phyloP scores from a whole-genome alignment of 2,888 invertebrate species.

The Empis livida region DNA sequence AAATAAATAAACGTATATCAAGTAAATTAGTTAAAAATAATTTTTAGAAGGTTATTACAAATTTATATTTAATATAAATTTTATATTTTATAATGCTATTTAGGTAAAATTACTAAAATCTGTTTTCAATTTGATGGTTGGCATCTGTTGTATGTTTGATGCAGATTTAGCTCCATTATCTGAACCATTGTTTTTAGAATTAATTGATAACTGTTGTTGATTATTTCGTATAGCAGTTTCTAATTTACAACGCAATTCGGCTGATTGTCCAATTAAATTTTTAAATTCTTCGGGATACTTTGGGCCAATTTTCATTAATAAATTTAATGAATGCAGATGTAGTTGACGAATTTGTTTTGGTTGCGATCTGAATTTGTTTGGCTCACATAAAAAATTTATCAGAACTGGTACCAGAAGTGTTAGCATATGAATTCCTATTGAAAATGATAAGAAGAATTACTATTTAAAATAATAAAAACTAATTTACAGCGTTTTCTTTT shows the following conservation, averaged over 20 bases:
- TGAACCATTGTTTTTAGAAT: constrained; percentile 38
- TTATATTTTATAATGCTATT: too few species aligned
- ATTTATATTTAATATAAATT: too few species aligned
- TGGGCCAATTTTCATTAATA: constrained; percentile 84
- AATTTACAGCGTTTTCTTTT: too few species aligned
- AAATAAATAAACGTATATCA: too few species aligned
- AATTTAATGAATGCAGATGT: constrained; percentile 80
- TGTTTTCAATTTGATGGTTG: constrained; percentile 83
- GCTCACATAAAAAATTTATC: constrained; percentile 69
- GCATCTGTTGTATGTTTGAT: constrained; percentile 38
- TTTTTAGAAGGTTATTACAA: too few species aligned
- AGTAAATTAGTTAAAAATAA: too few species aligned
- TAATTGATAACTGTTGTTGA: constrained; percentile 42
- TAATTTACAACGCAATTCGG: constrained; percentile 65
- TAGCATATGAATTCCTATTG: constrained; percentile 76
- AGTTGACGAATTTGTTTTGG: constrained; percentile 54
- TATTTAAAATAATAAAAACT: too few species aligned
- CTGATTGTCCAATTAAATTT: constrained; percentile 71
- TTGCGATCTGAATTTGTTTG: constrained; percentile 44
- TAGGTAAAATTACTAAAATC: constrained; percentile 77
- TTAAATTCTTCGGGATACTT: constrained; percentile 91
- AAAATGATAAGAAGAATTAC: constrained; percentile 6
- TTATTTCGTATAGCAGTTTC: constrained; percentile 74
- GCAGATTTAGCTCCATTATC: constrained; percentile 24
- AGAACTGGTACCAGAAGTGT: constrained; percentile 82